Conservation (phyloP, 2,797 vertebrate genomes). For the Alfaro cultratus region DNA sequence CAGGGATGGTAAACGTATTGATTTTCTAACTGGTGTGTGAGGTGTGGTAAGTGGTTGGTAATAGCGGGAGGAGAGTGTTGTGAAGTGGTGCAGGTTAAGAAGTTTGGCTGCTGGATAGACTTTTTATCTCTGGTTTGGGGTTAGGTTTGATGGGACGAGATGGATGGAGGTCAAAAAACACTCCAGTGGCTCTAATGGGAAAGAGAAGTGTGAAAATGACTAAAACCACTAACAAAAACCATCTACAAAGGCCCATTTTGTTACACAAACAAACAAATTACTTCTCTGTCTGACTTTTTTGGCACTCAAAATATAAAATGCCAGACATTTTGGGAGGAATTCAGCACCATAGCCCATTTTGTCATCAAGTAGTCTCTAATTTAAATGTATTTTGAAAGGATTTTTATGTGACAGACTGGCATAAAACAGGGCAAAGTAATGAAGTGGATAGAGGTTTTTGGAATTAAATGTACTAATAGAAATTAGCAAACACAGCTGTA, state of each 20-base stretch:
- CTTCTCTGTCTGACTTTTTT: background rate
- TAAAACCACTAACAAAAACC: conserved; percentile 33
- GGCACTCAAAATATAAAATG: conserved; percentile 2
- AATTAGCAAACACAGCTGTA: background rate
- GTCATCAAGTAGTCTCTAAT: background rate
- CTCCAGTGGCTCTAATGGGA: conserved; percentile 43
- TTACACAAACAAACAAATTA: background rate
- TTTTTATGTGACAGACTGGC: background rate
- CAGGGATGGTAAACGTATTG: conserved; percentile 52
- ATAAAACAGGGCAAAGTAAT: background rate
- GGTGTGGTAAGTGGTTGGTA: conserved; percentile 67
- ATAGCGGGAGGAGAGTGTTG: conserved; percentile 62
- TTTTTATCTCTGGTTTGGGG: conserved; percentile 60
- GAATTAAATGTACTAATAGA: background rate
- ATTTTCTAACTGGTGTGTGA: conserved; percentile 58
- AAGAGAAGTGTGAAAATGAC: conserved; percentile 38
- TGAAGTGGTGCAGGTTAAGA: conserved; percentile 70
- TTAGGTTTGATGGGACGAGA: conserved; percentile 58
- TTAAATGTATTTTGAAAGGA: background rate
- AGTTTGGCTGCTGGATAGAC: conserved; percentile 60
- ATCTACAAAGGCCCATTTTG: conserved; percentile 18
- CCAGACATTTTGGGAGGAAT: background rate
- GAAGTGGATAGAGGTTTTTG: background rate
- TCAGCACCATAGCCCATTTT: background rate
- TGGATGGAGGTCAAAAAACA: conserved; percentile 58